Evolutionary conservation across 2,888 invertebrate species (phyloP).

Genomic region (Nyleta sp.): DNA sequence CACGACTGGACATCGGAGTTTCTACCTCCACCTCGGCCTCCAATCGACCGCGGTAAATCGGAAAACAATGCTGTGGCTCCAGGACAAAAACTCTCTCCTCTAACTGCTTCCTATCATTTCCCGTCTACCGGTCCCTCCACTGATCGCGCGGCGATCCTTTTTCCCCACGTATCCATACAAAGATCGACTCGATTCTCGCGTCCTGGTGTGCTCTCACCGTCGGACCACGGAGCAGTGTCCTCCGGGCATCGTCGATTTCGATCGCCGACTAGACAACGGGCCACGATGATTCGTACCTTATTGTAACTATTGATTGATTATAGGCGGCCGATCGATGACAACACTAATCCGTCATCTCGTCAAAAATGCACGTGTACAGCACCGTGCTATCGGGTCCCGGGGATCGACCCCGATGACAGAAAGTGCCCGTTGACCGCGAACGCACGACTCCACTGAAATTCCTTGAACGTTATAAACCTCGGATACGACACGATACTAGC

Average conservation of each 20-base stretch:
- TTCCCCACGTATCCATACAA: constrained; percentile 23
- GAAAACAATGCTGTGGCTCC: constrained; percentile 20
- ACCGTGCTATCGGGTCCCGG: neutral
- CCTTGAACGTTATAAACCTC: constrained; percentile 49
- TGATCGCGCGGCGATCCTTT: too few species aligned
- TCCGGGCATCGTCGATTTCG: constrained; percentile 16
- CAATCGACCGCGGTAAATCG: constrained; percentile 31
- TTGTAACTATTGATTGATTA: too few species aligned
- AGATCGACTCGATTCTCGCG: neutral
- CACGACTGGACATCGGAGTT: too few species aligned
- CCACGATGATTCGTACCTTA: too few species aligned
- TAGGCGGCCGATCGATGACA: too few species aligned
- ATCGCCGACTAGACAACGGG: neutral
- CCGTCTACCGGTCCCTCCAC: too few species aligned
- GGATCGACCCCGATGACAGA: neutral
- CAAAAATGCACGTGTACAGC: too few species aligned
- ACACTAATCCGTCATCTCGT: too few species aligned
- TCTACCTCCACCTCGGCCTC: constrained; percentile 26
- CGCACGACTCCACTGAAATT: constrained; percentile 29
- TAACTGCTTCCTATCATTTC: constrained; percentile 20
- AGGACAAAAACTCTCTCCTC: constrained; percentile 45
- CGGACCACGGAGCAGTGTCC: constrained; percentile 7
- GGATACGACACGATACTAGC: constrained; percentile 60
- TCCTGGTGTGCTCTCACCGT: constrained; percentile 19
- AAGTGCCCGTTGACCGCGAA: too few species aligned